Conservation (phyloP, 1,140 invertebrate genomes). For the Psix sp. region DNA sequence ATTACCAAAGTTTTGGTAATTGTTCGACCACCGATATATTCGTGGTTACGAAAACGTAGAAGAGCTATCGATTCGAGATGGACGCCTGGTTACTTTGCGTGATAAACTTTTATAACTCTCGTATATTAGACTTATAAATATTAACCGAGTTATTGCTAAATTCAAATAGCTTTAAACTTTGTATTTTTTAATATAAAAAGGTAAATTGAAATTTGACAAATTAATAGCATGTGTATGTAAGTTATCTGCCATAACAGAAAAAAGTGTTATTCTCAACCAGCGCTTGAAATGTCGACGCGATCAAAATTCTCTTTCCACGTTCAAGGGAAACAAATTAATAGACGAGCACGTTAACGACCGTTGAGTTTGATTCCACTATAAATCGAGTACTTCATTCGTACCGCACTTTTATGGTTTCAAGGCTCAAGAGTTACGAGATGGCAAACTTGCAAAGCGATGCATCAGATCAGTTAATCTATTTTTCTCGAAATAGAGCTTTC, state of each 20-base stretch:
- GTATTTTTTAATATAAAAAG: constrained; percentile 12
- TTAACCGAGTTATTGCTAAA: too few relatives aligned
- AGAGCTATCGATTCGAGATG: constrained; percentile 44
- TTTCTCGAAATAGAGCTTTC: constrained; percentile 47
- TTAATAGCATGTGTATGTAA: constrained; percentile 9
- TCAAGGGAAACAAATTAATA: constrained; percentile 67
- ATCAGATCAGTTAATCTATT: constrained; percentile 60
- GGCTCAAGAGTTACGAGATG: constrained; percentile 57
- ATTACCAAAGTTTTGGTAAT: constrained; percentile 72
- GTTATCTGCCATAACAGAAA: constrained; percentile 32
- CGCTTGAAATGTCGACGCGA: constrained; percentile 53
- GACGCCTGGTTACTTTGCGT: constrained; percentile 46
- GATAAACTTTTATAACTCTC: constrained; percentile 58
- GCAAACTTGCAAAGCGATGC: constrained; percentile 56
- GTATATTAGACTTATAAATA: constrained; percentile 50
- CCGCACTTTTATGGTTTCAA: constrained; percentile 65
- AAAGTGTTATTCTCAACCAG: constrained; percentile 53
- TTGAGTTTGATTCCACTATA: constrained; percentile 68
- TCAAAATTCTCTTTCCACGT: constrained; percentile 47
- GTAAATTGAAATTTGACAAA: constrained; percentile 14
- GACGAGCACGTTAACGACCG: too few relatives aligned
- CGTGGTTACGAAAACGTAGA: constrained; percentile 28
- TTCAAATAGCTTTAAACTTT: constrained; percentile 1
- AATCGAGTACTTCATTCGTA: constrained; percentile 66
- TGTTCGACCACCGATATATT: constrained; percentile 57